A percentile compares a stretch with the other conserved stretches of the same genome.
phyloP scores from a whole-genome alignment of 2,888 invertebrate species.

The Rhopalosiphum nymphaeae region DNA sequence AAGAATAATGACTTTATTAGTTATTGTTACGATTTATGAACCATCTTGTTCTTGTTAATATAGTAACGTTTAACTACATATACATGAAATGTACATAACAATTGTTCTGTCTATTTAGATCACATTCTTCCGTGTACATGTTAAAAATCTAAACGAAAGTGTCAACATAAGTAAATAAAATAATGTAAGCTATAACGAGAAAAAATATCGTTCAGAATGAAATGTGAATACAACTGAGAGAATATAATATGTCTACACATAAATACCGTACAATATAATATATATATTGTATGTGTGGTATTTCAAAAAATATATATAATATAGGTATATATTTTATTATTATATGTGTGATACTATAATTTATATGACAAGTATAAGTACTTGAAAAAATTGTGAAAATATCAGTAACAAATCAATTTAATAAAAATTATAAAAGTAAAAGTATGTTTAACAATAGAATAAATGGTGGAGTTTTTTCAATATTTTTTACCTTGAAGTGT shows the following conservation, averaged over 20 bases:
- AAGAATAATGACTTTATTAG: background rate
- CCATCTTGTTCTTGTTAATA: background rate
- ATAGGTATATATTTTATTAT: background rate
- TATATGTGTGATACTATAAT: conserved; percentile 9
- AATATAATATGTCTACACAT: conserved; percentile 36
- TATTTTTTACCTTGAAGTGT: background rate
- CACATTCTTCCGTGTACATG: conserved; percentile 48
- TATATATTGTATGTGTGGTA: background rate
- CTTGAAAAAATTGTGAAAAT: conserved; percentile 39
- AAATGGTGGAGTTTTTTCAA: background rate
- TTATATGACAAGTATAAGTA: conserved; percentile 20
- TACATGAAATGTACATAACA: conserved; percentile 31
- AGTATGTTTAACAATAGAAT: conserved; percentile 1
- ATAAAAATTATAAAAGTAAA: conserved; percentile 51
- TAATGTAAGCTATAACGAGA: conserved; percentile 33
- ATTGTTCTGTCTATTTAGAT: conserved; percentile 45
- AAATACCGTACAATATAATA: conserved; percentile 49
- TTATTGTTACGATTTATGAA: conserved; percentile 18
- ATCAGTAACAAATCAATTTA: conserved; percentile 31
- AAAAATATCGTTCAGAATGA: conserved; percentile 41
- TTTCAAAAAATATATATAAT: conserved; percentile 13
- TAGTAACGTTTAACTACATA: conserved; percentile 25
- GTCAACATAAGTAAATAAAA: conserved; percentile 50
- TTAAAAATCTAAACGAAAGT: conserved; percentile 54
- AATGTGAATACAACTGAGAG: conserved; percentile 47